Conservation (phyloP, 2,888 invertebrate species). For the Athetis lepigone region DNA sequence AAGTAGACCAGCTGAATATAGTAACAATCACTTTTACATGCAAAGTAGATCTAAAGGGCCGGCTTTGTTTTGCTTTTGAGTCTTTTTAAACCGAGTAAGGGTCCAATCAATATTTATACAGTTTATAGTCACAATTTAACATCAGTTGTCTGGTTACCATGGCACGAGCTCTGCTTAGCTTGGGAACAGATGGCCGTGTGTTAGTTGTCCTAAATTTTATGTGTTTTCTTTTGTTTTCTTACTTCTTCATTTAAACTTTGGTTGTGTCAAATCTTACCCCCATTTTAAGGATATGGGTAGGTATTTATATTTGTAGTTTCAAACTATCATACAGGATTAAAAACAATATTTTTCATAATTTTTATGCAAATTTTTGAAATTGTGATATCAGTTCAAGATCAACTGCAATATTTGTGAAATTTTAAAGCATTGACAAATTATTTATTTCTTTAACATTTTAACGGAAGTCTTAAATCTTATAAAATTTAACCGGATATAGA, state of each 20-base stretch:
- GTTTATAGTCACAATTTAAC: neutral
- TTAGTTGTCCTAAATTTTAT: too few relatives aligned
- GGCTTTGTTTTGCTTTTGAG: constrained; percentile 5
- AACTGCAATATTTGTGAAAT: constrained; percentile 8
- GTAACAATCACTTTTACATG: constrained; percentile 50
- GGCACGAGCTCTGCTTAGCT: too few relatives aligned
- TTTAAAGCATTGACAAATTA: neutral
- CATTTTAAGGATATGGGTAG: too few relatives aligned
- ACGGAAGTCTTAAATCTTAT: constrained; percentile 32
- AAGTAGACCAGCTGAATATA: constrained; percentile 53
- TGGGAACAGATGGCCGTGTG: too few relatives aligned
- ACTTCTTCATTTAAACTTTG: too few relatives aligned
- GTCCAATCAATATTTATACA: neutral
- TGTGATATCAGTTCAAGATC: constrained; percentile 13
- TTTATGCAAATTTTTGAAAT: neutral
- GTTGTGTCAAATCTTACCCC: too few relatives aligned
- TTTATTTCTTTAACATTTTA: constrained; percentile 7
- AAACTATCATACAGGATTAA: too few relatives aligned
- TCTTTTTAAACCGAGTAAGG: constrained; percentile 3
- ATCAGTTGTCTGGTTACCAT: too few relatives aligned
- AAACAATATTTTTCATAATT: neutral
- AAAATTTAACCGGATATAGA: constrained; percentile 20
- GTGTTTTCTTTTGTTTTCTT: too few relatives aligned
- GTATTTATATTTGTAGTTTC: too few relatives aligned
- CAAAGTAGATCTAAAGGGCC: constrained; percentile 22